Evolutionary conservation across 2,888 invertebrate species (phyloP).

Genomic region (Hybos culiciformis): DNA sequence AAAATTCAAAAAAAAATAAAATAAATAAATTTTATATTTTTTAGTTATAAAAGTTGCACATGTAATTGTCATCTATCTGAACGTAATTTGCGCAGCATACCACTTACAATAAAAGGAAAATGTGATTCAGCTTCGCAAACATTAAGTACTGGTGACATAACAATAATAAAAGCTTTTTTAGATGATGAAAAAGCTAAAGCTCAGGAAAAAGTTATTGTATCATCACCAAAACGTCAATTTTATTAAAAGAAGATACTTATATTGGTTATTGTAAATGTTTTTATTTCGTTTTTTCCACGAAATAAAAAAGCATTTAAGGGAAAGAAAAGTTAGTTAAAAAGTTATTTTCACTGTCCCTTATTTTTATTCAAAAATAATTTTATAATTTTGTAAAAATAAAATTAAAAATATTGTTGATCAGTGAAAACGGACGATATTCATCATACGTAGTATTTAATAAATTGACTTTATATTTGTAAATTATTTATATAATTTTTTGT

Average conservation of each 20-base stretch:
- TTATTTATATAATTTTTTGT: no score
- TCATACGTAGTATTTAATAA: no score
- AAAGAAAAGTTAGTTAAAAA: slow-evolving; percentile 13
- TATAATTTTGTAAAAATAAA: no score
- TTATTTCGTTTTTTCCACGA: slow-evolving; percentile 6
- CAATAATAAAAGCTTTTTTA: slow-evolving; percentile 68
- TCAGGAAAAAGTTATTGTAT: slow-evolving; percentile 39
- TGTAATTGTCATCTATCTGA: slow-evolving; percentile 25
- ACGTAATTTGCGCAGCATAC: slow-evolving; percentile 12
- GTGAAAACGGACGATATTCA: no score
- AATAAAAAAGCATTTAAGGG: slow-evolving; percentile 10
- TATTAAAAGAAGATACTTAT: slow-evolving; percentile 13
- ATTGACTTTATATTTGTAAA: no score
- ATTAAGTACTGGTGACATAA: slow-evolving; percentile 81
- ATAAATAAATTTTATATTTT: slow-evolving; percentile 9
- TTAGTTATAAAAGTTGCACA: slow-evolving; percentile 30
- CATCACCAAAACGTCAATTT: slow-evolving; percentile 37
- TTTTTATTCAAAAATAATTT: no score
- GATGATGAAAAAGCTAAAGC: slow-evolving; percentile 44
- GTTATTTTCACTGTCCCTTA: slow-evolving; percentile 17
- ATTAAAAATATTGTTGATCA: no score
- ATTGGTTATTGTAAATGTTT: slow-evolving; percentile 2
- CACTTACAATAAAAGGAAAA: slow-evolving; percentile 22
- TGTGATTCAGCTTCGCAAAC: slow-evolving; percentile 63
- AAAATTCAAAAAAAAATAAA: background rate